Evolutionary conservation across 2,888 invertebrate genomes (phyloP).

Genomic region (Parnassius orleans): DNA sequence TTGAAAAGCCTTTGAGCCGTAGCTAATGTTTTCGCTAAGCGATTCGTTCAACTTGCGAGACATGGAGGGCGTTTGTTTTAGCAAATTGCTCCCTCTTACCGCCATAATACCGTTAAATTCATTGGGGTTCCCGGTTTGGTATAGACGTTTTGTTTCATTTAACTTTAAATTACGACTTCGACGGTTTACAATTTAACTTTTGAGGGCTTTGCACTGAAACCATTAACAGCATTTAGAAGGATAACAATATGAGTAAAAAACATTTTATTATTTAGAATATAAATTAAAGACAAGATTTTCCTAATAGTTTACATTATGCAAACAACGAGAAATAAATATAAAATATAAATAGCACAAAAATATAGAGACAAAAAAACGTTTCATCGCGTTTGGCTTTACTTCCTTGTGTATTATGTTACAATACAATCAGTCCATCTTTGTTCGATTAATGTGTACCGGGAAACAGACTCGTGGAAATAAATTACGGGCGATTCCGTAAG

Average conservation of each 20-base stretch:
- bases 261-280: background rate
- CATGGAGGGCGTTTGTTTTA: constrained; percentile 48
- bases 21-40: constrained; percentile 75
- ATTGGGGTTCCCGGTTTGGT: constrained; percentile 41
- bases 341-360: background rate
- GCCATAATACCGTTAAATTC: constrained; percentile 40
- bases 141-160: constrained; percentile 26
- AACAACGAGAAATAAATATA: too few relatives aligned
- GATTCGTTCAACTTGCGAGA: constrained; percentile 60
- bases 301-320: too few relatives aligned
- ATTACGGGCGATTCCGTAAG: constrained; percentile 40
- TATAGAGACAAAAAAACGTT: constrained; percentile 25
- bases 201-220: constrained; percentile 10
- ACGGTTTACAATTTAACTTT: constrained; percentile 19
- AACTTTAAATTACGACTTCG: constrained; percentile 23
- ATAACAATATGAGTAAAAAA: constrained; percentile 12
- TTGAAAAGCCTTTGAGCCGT: constrained; percentile 71
- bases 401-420: constrained; percentile 58
- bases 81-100: constrained; percentile 50
- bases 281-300: too few relatives aligned
- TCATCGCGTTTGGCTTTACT: constrained; percentile 44
- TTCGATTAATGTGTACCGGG: constrained; percentile 49
- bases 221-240: constrained; percentile 12
- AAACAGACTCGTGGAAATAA: constrained; percentile 51
- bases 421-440: constrained; percentile 62